Conservation (phyloP, 1,140 invertebrate genomes). For the Linepithema humile region DNA sequence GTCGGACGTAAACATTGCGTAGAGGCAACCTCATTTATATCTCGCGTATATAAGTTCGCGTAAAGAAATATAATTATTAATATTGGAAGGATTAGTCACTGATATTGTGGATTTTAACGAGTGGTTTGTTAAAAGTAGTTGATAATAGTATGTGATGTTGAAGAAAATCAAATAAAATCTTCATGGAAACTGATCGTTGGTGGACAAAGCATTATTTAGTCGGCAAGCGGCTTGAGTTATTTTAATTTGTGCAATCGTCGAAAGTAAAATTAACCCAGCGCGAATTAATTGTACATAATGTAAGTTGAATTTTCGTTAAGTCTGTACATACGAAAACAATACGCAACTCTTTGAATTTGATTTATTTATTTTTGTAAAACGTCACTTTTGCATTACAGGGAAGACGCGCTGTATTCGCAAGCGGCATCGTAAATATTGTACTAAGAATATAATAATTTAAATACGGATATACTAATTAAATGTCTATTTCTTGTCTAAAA, state of each 20-base stretch:
- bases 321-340: not conserved
- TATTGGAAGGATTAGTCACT: not conserved
- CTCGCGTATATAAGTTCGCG: not conserved
- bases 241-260: not conserved
- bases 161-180: conserved; percentile 27
- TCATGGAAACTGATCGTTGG: not conserved
- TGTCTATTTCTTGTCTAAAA: conserved; percentile 57
- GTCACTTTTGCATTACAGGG: conserved; percentile 50
- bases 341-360: not conserved
- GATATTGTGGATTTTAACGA: conserved; percentile 9
- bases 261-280: too few relatives aligned
- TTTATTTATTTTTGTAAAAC: conserved; percentile 64
- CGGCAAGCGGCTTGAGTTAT: not conserved
- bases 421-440: conserved; percentile 30
- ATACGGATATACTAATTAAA: conserved; percentile 53
- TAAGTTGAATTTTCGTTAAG: too few relatives aligned
- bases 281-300: too few relatives aligned
- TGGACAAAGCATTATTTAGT: not conserved
- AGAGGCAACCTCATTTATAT: not conserved
- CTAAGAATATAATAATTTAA: conserved; percentile 62
- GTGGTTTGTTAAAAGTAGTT: conserved; percentile 28
- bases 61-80: too few relatives aligned
- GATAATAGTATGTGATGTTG: conserved; percentile 15
- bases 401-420: conserved; percentile 43
- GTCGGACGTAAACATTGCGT: not conserved